Evolutionary conservation across 2,113 vertebrate species (phyloP).

Genomic region (Gnathonemus longibarbis): DNA sequence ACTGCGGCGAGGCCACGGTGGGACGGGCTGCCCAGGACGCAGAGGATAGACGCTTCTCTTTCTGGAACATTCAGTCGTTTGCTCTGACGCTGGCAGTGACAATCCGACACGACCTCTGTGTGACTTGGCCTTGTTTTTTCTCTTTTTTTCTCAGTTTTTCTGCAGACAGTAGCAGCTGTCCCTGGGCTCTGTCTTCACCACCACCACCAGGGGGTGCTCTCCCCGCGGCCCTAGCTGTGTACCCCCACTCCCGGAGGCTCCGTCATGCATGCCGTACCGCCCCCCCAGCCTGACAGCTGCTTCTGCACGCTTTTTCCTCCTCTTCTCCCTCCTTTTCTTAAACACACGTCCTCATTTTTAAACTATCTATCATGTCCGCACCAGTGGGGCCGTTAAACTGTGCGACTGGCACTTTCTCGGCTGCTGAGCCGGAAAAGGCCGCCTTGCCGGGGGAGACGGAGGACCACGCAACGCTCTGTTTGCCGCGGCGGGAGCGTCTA

Average conservation of each 20-base stretch:
- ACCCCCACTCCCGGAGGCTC: conserved; percentile 26
- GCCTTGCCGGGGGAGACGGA: conserved; percentile 55
- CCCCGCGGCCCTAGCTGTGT: conserved; percentile 14
- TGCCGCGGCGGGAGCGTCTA: not conserved
- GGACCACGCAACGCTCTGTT: conserved; percentile 34
- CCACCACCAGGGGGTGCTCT: not conserved
- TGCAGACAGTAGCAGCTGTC: not conserved
- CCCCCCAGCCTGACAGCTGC: conserved; percentile 61
- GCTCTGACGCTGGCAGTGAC: not conserved
- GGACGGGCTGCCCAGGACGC: not conserved
- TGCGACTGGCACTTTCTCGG: conserved; percentile 76
- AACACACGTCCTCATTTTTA: conserved; percentile 71
- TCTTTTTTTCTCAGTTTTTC: not conserved
- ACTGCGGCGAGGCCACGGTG: not conserved
- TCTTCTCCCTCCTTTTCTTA: conserved; percentile 45
- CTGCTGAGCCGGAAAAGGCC: conserved; percentile 72
- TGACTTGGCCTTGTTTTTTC: not conserved
- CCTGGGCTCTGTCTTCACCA: not conserved
- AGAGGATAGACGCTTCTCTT: not conserved
- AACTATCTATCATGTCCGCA: conserved; percentile 74
- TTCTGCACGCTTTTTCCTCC: conserved; percentile 37
- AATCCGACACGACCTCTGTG: not conserved
- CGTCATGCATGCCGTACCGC: conserved; percentile 53
- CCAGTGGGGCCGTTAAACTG: conserved; percentile 74
- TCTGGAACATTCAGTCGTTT: not conserved